phyloP scores from a whole-genome alignment of 2,797 vertebrate species.

The Clangula hyemalis region DNA sequence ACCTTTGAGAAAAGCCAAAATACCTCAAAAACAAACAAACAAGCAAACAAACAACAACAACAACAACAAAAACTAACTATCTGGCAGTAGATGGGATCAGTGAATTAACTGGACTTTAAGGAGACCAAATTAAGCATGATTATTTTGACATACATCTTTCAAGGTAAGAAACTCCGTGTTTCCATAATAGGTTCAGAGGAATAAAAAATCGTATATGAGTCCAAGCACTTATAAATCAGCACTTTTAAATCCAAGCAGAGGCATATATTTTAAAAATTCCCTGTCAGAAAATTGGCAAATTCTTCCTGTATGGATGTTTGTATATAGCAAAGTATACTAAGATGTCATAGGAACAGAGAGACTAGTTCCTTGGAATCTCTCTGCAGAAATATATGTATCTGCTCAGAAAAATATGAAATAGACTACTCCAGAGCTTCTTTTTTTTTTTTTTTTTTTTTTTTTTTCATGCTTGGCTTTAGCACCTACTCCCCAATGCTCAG shows the following conservation, averaged over 20 bases:
- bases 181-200: neutral
- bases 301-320: constrained; percentile 10
- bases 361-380: constrained; percentile 22
- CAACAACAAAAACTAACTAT: neutral
- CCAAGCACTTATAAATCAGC: neutral
- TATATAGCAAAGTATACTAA: constrained; percentile 29
- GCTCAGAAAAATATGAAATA: neutral
- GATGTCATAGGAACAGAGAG: constrained; percentile 40
- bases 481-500: neutral
- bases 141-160: neutral
- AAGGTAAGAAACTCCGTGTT: neutral
- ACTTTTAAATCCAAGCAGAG: neutral
- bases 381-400: constrained; percentile 10
- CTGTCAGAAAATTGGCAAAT: neutral
- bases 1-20: constrained; percentile 5
- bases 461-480: neutral
- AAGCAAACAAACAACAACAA: neutral
- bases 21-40: neutral
- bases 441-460: neutral
- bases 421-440: neutral
- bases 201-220: neutral
- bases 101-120: neutral
- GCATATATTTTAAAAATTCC: neutral
- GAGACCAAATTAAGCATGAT: neutral
- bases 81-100: neutral